A percentile compares a stretch with the other conserved stretches of the same genome.
These are phyloP conservation scores for Amaurobius ferox DNA, from an alignment of 2,888 invertebrate genomes.

Conservation along the genomic window DNA sequence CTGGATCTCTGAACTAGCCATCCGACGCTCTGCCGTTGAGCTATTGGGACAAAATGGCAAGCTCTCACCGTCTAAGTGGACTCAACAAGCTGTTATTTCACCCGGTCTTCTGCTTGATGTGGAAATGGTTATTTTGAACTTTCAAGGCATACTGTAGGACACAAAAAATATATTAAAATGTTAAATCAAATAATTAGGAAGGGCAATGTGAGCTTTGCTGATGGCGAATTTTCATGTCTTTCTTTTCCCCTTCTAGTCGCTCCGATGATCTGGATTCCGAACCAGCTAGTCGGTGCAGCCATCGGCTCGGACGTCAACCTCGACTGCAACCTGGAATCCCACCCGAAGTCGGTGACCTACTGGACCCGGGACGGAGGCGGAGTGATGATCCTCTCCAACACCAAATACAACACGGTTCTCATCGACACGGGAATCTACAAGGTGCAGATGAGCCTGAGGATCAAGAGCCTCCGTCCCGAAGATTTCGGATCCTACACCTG, in stretches of 20 bases:
- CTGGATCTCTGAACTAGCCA: too few relatives aligned
- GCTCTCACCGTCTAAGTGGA: too few relatives aligned
- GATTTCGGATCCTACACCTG: constrained; percentile 95
- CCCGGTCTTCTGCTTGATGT: too few relatives aligned
- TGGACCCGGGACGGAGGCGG: constrained; percentile 87
- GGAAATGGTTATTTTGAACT: too few relatives aligned
- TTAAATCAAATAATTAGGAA: too few relatives aligned
- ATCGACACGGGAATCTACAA: constrained; percentile 83
- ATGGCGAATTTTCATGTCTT: not conserved
- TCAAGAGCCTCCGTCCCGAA: constrained; percentile 86
- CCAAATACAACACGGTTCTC: constrained; percentile 83
- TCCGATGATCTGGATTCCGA: constrained; percentile 96
- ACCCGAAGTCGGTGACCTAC: constrained; percentile 93
- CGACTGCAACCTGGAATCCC: constrained; percentile 94
- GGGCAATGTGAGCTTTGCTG: too few relatives aligned
- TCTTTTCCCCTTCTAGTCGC: constrained; percentile 83
- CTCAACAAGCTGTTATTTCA: too few relatives aligned
- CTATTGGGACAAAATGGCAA: too few relatives aligned
- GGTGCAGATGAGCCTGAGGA: constrained; percentile 92
- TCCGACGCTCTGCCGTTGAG: too few relatives aligned
- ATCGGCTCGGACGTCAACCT: constrained; percentile 93
- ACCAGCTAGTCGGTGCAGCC: constrained; percentile 94
- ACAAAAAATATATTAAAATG: too few relatives aligned
- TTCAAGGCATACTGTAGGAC: too few relatives aligned
- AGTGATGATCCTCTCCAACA: constrained; percentile 90